Conservation (phyloP, 2,797 vertebrate species). For the Muscicapa comitata region DNA sequence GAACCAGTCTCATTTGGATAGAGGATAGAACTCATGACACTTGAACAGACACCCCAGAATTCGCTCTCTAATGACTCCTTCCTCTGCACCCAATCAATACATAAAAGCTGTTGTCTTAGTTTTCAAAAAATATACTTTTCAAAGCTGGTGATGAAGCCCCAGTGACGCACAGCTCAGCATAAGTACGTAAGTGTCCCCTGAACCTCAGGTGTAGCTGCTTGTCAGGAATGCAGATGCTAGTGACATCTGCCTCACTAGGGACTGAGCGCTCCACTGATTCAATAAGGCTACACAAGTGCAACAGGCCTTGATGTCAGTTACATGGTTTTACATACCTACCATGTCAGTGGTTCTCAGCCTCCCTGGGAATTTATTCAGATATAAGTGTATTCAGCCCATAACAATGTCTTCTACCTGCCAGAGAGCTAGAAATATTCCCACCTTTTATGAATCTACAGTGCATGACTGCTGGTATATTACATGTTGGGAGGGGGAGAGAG, state of each 20-base stretch:
- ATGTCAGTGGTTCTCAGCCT: conserved; percentile 67
- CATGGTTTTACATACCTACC: conserved; percentile 71
- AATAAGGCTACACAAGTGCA: conserved; percentile 74
- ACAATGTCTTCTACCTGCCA: conserved; percentile 69
- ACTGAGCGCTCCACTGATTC: conserved; percentile 68
- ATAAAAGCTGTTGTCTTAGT: background rate
- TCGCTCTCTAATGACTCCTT: background rate
- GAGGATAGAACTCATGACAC: background rate
- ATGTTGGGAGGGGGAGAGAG: background rate
- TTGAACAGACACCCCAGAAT: background rate
- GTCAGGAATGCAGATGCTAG: conserved; percentile 65
- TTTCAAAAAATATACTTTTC: conserved; percentile 63
- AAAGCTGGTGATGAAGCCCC: conserved; percentile 1
- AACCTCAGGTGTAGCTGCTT: conserved; percentile 59
- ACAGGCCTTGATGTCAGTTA: conserved; percentile 73
- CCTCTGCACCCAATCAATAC: background rate
- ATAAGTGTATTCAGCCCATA: conserved; percentile 60
- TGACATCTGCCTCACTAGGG: conserved; percentile 61
- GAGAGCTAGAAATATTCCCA: conserved; percentile 36
- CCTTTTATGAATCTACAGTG: conserved; percentile 25
- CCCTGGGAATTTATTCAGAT: conserved; percentile 70
- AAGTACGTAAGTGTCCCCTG: conserved; percentile 45
- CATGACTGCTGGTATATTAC: conserved; percentile 26
- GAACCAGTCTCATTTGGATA: background rate
- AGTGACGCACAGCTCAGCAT: background rate